Percentiles rank a stretch among this genome's conserved stretches.
phyloP scores from a whole-genome alignment of 2,888 invertebrate species.

The Microplitis manilae region DNA sequence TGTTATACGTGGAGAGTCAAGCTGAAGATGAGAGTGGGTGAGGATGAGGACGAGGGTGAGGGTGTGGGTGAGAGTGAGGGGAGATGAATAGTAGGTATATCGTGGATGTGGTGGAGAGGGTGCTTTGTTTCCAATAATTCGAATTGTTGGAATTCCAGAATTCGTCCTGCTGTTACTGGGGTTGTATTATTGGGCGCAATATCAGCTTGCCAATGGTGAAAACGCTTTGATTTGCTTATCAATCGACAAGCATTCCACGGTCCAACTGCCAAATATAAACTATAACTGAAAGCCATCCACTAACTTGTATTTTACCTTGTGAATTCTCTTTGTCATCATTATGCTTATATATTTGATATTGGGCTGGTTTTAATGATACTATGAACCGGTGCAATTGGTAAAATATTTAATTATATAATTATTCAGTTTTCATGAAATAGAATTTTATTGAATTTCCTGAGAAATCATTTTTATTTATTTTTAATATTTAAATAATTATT shows the following conservation, averaged over 20 bases:
- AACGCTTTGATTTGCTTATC: conserved; percentile 20
- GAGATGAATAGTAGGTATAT: not conserved
- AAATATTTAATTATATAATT: too few relatives aligned
- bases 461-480: too few relatives aligned
- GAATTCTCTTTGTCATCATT: conserved; percentile 14
- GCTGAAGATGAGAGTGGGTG: not conserved
- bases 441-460: too few relatives aligned
- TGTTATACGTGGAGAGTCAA: not conserved
- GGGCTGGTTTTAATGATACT: not conserved
- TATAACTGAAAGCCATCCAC: not conserved
- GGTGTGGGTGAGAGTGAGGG: not conserved
- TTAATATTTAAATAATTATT: too few relatives aligned
- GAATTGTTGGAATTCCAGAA: conserved; percentile 32
- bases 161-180: conserved; percentile 11
- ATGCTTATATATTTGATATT: too few relatives aligned
- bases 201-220: conserved; percentile 10
- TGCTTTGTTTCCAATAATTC: conserved; percentile 32
- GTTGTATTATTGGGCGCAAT: conserved; percentile 23
- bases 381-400: too few relatives aligned
- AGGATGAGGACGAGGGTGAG: not conserved
- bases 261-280: conserved; percentile 2
- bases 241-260: conserved; percentile 16
- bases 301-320: not conserved
- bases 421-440: too few relatives aligned
- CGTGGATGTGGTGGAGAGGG: conserved; percentile 28